Evolutionary conservation across 2,113 vertebrate genomes (phyloP), one percentile per base, ranked within the genome.

Genomic region (Manacus vitellinus): DNA sequence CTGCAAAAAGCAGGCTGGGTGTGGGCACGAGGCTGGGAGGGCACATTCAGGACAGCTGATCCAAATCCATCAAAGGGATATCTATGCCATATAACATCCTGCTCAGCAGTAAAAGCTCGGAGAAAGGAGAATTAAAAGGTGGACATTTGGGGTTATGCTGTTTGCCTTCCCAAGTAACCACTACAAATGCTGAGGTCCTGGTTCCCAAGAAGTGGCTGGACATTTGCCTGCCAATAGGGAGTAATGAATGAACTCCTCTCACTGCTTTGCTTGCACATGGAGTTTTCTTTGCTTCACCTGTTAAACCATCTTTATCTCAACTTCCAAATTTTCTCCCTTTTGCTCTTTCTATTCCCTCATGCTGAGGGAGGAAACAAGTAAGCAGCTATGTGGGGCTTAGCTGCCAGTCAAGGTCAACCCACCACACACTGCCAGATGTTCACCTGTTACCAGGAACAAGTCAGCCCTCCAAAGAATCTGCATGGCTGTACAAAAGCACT

Each of bases 381-480:
- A 76, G 18, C 11, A 8, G 43, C 47, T 49, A 3, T 30, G 25
- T 3, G 7, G 28, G 61, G 23, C 14, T 70, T 9, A 31, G 25
- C 17, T n/a, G 55, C 17, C 83, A 75, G 31, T 35, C 61, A 37
- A 49, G 17, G 14, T 49, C 55, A 62, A 74, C 5, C 3, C 39
- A 33, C 12, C 30, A 68, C n/a, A 67, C 0, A 0, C 39, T 67
- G 39, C 27, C n/a, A 74, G 56, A n/a, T 17, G 1, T 27, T 62
- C 51, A 56, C 30, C 33, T 55, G 11, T 20, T 23, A 55, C 12
- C 43, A 28, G 39, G 24, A 65, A 2, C 24, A 49, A 15, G 17
- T 37, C 12, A 56, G 4, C 43, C 11, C 43, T 74, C 30, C 21
- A 39, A 39, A 61, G 70, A 81, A 24, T 13, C 31, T 22, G 28